Conservation (phyloP, 2,113 vertebrate genomes). For the Pedetes capensis region DNA sequence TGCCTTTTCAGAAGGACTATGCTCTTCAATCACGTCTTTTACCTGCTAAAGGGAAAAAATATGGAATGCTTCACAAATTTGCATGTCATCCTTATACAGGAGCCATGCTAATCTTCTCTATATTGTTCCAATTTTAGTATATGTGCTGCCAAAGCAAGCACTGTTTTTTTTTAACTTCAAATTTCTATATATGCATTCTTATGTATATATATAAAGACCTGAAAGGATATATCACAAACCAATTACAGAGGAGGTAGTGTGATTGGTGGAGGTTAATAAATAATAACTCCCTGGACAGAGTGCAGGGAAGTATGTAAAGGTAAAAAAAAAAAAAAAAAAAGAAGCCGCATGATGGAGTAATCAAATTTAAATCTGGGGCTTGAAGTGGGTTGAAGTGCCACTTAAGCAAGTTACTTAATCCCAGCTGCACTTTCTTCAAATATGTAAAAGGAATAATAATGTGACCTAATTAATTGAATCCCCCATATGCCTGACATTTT, state of each 20-base stretch:
- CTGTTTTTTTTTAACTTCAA: background rate
- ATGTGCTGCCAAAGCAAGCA: too few relatives aligned
- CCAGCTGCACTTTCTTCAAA: conserved; percentile 9
- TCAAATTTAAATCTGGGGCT: conserved; percentile 39
- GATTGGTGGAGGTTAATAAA: background rate
- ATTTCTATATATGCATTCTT: background rate
- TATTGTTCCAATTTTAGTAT: too few relatives aligned
- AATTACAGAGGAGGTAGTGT: background rate
- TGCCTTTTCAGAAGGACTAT: conserved; percentile 86
- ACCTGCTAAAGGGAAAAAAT: conserved; percentile 82
- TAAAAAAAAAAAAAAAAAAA: too few relatives aligned
- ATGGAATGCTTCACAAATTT: too few relatives aligned
- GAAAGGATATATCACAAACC: conserved; percentile 13
- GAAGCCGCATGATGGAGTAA: background rate
- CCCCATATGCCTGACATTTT: too few relatives aligned
- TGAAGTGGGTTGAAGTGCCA: background rate
- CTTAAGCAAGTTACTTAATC: conserved; percentile 8
- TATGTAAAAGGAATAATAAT: background rate
- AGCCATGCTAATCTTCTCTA: too few relatives aligned
- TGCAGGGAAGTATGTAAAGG: background rate
- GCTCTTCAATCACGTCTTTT: conserved; percentile 92
- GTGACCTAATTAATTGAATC: too few relatives aligned
- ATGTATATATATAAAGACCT: background rate
- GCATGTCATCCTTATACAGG: too few relatives aligned
- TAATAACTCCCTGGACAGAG: background rate